Evolutionary conservation across 2,888 invertebrate species (phyloP), one percentile per base, ranked within the genome.

Genomic region (Calliscelio sp.): DNA sequence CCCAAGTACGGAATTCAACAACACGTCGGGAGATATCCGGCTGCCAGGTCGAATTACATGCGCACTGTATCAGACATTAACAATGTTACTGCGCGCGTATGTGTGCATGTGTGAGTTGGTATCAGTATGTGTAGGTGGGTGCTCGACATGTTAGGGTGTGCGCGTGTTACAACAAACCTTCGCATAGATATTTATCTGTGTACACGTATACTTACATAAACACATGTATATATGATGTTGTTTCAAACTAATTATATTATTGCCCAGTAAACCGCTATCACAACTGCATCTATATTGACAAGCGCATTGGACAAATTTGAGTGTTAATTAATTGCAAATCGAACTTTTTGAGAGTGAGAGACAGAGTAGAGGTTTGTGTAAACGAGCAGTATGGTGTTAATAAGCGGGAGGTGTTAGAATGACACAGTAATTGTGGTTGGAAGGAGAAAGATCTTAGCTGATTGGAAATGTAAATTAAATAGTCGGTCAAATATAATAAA

Each of bases 21-120:
- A 84, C 84, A 65, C 70, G 75, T 70, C 68, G 79, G 44, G 70
- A 80, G 75, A 84, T 79, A 77, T 77, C 74, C 75, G 75, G 77
- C 71, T 84, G 84, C 80, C 84, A 80, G 80, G 75, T 80, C 84
- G 75, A 84, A 80, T 84, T 84, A 84, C 80, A 84, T 75, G 84
- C 80, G 75, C 57, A 71, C 80, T 80, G 84, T 80, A 84, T 84
- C 80, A 84, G 77, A 75, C 84, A 77, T 84, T 84, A 84, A 84
- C 84, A 80, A 84, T 66, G 71, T 82, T 82, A 71, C 44, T 35
- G 44, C 35, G 25, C n/a, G 1, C 7, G 49, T 55, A 24, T 28
- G 28, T 18, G 74, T 55, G 63, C 10, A n/a, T 14, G n/a, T 49
- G 32, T 8, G 66, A n/a, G n/a, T n/a, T n/a, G n/a, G n/a, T n/a